phyloP scores from a whole-genome alignment of 2,113 vertebrate genomes.

The Dasyprocta punctata region DNA sequence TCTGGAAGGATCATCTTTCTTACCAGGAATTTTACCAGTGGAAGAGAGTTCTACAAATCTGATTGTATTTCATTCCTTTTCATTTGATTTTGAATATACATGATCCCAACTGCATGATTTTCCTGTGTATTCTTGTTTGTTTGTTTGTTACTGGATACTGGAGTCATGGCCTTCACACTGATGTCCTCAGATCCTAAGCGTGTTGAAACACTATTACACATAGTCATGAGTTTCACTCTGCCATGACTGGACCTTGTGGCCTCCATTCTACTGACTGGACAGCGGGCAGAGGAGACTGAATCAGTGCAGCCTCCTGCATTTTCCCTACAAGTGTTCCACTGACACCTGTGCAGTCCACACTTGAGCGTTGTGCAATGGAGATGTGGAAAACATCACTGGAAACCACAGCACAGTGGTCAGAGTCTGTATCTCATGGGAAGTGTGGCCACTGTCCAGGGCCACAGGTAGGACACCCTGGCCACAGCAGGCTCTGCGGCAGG shows the following conservation, averaged over 20 bases:
- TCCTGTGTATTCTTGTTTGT: neutral
- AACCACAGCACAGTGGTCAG: neutral
- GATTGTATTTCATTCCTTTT: neutral
- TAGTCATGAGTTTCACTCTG: neutral
- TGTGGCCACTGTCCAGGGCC: neutral
- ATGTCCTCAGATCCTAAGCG: neutral
- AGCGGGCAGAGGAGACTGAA: neutral
- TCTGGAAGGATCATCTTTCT: neutral
- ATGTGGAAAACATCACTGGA: neutral
- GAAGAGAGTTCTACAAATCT: neutral
- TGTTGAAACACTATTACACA: neutral
- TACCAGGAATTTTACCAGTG: neutral
- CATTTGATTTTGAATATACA: neutral
- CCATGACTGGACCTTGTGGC: neutral
- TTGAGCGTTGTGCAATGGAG: neutral
- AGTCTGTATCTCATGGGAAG: neutral
- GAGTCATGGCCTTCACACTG: neutral
- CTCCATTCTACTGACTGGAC: neutral
- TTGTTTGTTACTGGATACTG: neutral
- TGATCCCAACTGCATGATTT: neutral
- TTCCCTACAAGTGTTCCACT: neutral
- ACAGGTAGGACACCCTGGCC: neutral
- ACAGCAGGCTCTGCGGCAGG: neutral
- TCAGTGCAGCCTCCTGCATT: neutral
- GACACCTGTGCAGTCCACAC: neutral